Conservation (phyloP, 2,113 vertebrate genomes). For the Erythrolamprus reginae region DNA sequence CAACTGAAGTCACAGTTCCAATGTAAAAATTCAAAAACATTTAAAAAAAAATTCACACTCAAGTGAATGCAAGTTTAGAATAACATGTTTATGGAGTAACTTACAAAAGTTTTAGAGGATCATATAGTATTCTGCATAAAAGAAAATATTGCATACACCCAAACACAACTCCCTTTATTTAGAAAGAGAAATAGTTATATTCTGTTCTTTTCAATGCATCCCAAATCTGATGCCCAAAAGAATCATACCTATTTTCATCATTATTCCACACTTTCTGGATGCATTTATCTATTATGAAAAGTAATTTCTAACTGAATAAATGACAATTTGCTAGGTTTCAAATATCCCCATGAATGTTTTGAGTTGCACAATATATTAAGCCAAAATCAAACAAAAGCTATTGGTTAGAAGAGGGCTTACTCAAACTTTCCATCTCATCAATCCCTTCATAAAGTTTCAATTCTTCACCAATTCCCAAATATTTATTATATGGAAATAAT, state of each 20-base stretch:
- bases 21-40: not conserved
- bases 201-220: not conserved
- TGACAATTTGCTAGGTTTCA: not conserved
- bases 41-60: not conserved
- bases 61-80: not conserved
- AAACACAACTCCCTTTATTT: not conserved
- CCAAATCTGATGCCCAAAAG: not conserved
- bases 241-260: not conserved
- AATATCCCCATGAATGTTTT: not conserved
- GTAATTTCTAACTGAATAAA: not conserved
- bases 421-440: too few relatives aligned
- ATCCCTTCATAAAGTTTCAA: too few relatives aligned
- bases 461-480: too few relatives aligned
- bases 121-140: not conserved
- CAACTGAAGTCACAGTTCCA: not conserved
- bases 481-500: too few relatives aligned
- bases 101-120: not conserved
- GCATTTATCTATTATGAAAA: not conserved
- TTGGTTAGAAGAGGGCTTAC: too few relatives aligned
- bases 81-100: not conserved
- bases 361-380: not conserved
- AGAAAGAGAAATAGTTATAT: not conserved
- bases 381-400: not conserved
- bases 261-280: not conserved
- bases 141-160: not conserved